Percentiles rank a stretch among this genome's conserved stretches.
These are phyloP conservation scores for Xenopus tropicalis DNA, from an alignment of 2,113 vertebrate species.

Conservation along the genomic window UCB_Xtro_10.0 CM004451.2:87794001-87794500, in stretches of 20 bases:
- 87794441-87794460: too few species aligned
- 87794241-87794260: slow-evolving; percentile 7
- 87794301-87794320: slow-evolving; percentile 9
- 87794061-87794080: too few species aligned
- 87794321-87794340: slow-evolving; percentile 7
- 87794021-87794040: too few species aligned
- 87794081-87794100: background rate
- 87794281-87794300: slow-evolving; percentile 11
- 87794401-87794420: background rate
- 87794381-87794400: background rate
- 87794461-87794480: too few species aligned
- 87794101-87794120: background rate
- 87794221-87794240: background rate
- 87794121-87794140: background rate
- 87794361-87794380: background rate
- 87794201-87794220: background rate
- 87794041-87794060: too few species aligned
- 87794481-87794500: too few species aligned
- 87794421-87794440: too few species aligned
- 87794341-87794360: slow-evolving; percentile 10
- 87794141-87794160: background rate
- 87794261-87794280: slow-evolving; percentile 18
- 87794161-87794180: background rate
- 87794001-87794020: too few species aligned
- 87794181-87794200: background rate